These are phyloP conservation scores for Huso huso DNA, from an alignment of 2,797 vertebrate species.

Conservation along the genomic window DNA sequence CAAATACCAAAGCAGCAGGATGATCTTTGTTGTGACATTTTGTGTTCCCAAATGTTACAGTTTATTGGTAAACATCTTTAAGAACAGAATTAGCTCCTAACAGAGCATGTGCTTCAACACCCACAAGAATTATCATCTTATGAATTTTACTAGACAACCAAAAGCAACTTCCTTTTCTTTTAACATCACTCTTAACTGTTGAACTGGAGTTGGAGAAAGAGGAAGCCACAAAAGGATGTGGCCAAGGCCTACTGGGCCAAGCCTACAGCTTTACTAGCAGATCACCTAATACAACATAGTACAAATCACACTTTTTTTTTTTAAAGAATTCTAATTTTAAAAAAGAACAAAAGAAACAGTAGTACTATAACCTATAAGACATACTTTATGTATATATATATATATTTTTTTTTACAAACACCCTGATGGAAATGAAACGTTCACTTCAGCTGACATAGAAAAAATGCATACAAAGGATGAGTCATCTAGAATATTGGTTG, in stretches of 20 bases:
- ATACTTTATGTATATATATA: no score
- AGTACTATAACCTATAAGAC: no score
- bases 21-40: background rate
- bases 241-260: conserved; percentile 2
- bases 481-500: no score
- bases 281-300: no score
- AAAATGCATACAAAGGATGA: no score
- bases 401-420: no score
- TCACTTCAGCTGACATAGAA: no score
- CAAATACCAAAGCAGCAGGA: background rate
- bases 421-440: no score
- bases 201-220: conserved; percentile 11
- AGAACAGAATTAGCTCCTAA: background rate
- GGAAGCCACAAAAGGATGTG: conserved; percentile 25
- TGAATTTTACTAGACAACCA: background rate
- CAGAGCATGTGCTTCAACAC: background rate
- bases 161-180: conserved; percentile 7
- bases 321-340: no score
- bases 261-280: no score
- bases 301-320: no score
- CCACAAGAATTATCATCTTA: background rate
- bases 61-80: background rate
- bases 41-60: background rate
- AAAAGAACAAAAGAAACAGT: no score
- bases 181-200: background rate